A percentile compares a stretch with the other conserved stretches of the same genome.
Evolutionary conservation across 2,797 vertebrate species (phyloP).

Genomic region (Trachurus trachurus): DNA sequence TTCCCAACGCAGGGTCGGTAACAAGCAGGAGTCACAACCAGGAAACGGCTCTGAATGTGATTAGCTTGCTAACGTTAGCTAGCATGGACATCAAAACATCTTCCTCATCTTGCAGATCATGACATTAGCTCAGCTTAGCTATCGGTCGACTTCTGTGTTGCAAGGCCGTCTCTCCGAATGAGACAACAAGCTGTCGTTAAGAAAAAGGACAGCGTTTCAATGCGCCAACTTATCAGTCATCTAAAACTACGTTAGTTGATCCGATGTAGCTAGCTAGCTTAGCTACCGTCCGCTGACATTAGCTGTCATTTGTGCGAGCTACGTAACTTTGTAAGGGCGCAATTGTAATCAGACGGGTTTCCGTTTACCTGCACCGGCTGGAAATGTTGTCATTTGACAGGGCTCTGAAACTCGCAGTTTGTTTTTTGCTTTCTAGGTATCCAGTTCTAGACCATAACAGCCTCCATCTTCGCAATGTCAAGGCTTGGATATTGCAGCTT

Average conservation of each 20-base stretch:
- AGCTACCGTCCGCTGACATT: conserved; percentile 74
- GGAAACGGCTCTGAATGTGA: conserved; percentile 70
- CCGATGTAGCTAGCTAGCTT: conserved; percentile 51
- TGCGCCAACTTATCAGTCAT: not conserved
- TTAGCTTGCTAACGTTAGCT: conserved; percentile 67
- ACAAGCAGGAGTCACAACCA: conserved; percentile 64
- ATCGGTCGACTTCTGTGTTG: not conserved
- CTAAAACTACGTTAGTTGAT: conserved; percentile 45
- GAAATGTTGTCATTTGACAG: conserved; percentile 78
- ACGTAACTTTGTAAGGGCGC: conserved; percentile 44
- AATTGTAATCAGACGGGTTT: not conserved
- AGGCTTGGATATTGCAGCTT: conserved; percentile 63
- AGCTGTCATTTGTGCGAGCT: conserved; percentile 65
- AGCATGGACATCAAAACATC: conserved; percentile 64
- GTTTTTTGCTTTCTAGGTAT: conserved; percentile 39
- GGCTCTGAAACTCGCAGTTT: conserved; percentile 52
- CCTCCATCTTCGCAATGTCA: conserved; percentile 84
- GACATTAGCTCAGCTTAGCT: conserved; percentile 29
- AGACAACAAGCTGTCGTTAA: not conserved
- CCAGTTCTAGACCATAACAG: conserved; percentile 72
- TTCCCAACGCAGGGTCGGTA: not conserved
- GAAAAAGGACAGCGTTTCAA: not conserved
- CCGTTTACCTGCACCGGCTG: conserved; percentile 74
- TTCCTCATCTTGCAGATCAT: conserved; percentile 15
- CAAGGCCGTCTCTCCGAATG: not conserved